Conservation (phyloP, 2,797 vertebrate species). For the Vipera ursinii region DNA sequence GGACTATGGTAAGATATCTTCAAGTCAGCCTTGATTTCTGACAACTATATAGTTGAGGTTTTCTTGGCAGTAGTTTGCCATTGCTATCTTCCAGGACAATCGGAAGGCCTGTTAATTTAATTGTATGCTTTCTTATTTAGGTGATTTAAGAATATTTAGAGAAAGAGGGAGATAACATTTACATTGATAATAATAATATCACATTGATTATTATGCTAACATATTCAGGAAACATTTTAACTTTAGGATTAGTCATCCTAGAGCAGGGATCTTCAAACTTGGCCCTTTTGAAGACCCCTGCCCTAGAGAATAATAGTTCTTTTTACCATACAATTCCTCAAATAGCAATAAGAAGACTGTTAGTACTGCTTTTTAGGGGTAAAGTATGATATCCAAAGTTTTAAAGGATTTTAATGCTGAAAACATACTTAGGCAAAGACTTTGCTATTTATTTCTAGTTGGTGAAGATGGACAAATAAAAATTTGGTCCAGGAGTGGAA, state of each 20-base stretch:
- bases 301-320: neutral
- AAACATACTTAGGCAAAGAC: neutral
- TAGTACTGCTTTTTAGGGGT: neutral
- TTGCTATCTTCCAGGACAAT: neutral
- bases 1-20: neutral
- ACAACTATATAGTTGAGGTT: neutral
- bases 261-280: too few species aligned
- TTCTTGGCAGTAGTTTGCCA: neutral
- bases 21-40: neutral
- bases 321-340: neutral
- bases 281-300: too few species aligned
- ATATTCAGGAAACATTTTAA: neutral
- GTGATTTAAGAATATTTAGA: neutral
- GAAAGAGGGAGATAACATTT: neutral
- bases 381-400: neutral
- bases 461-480: conserved; percentile 98
- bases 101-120: neutral
- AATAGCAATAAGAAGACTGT: neutral
- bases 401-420: neutral
- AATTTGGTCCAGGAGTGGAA: conserved; percentile 98
- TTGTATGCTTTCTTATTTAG: neutral
- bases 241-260: neutral
- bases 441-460: conserved; percentile 66
- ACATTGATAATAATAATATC: neutral
- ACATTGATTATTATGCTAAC: neutral